A percentile compares a stretch with the other conserved stretches of the same genome.
Evolutionary conservation across 2,113 vertebrate genomes (phyloP).

Genomic region (Planiliza haematocheilus): DNA sequence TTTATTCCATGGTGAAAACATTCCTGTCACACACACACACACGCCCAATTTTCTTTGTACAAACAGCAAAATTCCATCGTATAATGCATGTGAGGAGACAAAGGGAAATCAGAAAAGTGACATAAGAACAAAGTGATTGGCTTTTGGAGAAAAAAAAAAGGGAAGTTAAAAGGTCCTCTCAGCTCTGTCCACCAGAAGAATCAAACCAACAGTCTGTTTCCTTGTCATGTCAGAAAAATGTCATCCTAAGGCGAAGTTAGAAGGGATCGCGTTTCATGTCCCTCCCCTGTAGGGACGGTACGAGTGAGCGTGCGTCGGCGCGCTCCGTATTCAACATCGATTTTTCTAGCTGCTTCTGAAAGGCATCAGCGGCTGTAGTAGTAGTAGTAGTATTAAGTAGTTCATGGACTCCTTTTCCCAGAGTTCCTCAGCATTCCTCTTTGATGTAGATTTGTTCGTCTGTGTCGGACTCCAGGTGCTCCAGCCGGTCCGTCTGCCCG

Average conservation of each 20-base stretch:
- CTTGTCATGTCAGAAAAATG: slow-evolving; percentile 37
- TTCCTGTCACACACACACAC: slow-evolving; percentile 34
- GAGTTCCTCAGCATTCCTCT: slow-evolving; percentile 91
- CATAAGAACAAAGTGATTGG: slow-evolving; percentile 75
- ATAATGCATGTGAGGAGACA: slow-evolving; percentile 66
- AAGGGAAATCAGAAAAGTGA: slow-evolving; percentile 60
- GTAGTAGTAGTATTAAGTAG: slow-evolving; percentile 58
- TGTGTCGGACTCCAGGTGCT: slow-evolving; percentile 96
- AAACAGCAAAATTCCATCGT: slow-evolving; percentile 64
- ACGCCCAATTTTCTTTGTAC: slow-evolving; percentile 65
- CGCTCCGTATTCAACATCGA: slow-evolving; percentile 28
- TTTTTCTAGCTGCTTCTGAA: slow-evolving; percentile 73
- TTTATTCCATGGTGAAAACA: slow-evolving; percentile 77
- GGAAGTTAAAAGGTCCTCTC: slow-evolving; percentile 32
- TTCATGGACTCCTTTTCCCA: slow-evolving; percentile 46
- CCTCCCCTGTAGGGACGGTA: slow-evolving; percentile 1
- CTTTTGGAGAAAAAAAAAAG: slow-evolving; percentile 69
- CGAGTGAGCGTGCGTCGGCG: slow-evolving; percentile 27
- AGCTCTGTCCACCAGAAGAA: slow-evolving; percentile 31
- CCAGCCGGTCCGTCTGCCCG: slow-evolving; percentile 94
- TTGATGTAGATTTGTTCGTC: slow-evolving; percentile 97
- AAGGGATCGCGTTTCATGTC: slow-evolving; percentile 23
- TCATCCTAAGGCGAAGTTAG: slow-evolving; percentile 57
- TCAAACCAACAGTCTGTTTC: slow-evolving; percentile 27
- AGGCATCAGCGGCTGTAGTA: slow-evolving; percentile 80